Evolutionary conservation across 2,888 invertebrate species (phyloP).

Genomic region (Alloplasta piceator): DNA sequence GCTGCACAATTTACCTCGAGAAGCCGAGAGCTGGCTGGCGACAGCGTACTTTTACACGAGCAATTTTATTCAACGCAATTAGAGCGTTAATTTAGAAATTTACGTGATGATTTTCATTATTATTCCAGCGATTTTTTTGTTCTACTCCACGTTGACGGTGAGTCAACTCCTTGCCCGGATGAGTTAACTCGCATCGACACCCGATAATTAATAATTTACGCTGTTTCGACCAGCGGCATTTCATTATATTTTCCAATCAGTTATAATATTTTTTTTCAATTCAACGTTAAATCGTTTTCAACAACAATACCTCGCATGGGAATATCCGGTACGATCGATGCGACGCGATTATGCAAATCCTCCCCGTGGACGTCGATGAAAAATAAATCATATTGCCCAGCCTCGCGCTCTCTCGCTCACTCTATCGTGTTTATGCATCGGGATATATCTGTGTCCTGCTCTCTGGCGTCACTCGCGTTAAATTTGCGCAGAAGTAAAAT

Average conservation of each 20-base stretch:
- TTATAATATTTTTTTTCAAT: slow-evolving; percentile 1
- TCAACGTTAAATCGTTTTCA: not conserved
- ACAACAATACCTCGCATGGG: not conserved
- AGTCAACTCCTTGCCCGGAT: no score
- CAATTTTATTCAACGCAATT: slow-evolving; percentile 44
- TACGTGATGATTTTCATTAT: slow-evolving; percentile 13
- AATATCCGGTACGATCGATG: slow-evolving; percentile 16
- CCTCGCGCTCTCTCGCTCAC: not conserved
- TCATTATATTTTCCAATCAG: not conserved
- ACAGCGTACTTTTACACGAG: not conserved
- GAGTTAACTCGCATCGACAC: no score
- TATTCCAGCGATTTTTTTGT: not conserved
- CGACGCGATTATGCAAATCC: slow-evolving; percentile 41
- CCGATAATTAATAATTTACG: no score
- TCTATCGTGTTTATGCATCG: not conserved
- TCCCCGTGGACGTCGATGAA: slow-evolving; percentile 27
- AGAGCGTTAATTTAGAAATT: slow-evolving; percentile 40
- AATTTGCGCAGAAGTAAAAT: slow-evolving; percentile 27
- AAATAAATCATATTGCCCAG: slow-evolving; percentile 32
- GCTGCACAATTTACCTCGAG: slow-evolving; percentile 40
- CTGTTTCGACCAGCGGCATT: no score
- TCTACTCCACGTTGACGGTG: not conserved
- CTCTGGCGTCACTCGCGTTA: not conserved
- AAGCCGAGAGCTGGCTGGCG: not conserved
- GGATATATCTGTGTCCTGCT: no score